Percentiles rank a stretch among this genome's conserved stretches.
Evolutionary conservation across 2,113 vertebrate species (phyloP).

Genomic region (Trachemys scripta): DNA sequence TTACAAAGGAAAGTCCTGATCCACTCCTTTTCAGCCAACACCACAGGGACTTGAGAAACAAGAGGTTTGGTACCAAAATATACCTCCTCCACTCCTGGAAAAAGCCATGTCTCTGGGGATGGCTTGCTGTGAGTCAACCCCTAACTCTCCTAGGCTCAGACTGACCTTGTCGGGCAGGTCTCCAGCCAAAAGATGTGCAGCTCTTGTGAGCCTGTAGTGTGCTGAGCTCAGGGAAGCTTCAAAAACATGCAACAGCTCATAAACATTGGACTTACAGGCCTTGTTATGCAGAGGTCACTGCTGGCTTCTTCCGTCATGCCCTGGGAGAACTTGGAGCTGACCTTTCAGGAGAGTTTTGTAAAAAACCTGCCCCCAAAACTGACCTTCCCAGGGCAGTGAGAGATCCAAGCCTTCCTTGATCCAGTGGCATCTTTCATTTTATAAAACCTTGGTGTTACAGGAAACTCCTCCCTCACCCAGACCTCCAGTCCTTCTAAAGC

Average conservation of each 20-base stretch:
- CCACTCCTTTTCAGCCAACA: background rate
- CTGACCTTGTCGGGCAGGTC: slow-evolving; percentile 52
- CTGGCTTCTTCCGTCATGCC: slow-evolving; percentile 72
- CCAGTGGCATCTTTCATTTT: slow-evolving; percentile 51
- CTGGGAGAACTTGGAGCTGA: slow-evolving; percentile 62
- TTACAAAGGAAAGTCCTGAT: background rate
- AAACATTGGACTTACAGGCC: slow-evolving; percentile 57
- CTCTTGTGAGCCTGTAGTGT: slow-evolving; percentile 30
- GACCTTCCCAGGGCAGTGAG: background rate
- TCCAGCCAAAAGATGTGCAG: slow-evolving; percentile 15
- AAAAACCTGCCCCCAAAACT: background rate
- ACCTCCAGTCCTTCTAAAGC: slow-evolving; percentile 35
- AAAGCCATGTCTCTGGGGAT: background rate
- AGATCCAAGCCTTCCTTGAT: slow-evolving; percentile 61
- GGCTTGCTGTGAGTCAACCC: background rate
- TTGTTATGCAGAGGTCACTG: slow-evolving; percentile 74
- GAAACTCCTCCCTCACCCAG: background rate
- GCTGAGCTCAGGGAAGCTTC: slow-evolving; percentile 17
- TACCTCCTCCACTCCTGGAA: background rate
- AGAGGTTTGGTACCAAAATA: background rate
- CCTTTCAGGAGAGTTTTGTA: slow-evolving; percentile 45
- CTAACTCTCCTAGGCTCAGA: accelerated
- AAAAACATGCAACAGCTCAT: slow-evolving; percentile 66
- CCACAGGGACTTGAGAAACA: background rate
- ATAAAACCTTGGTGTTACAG: slow-evolving; percentile 34